These are phyloP conservation scores for Spodoptera picta DNA, from an alignment of 2,888 invertebrate genomes.

Conservation along the genomic window DNA sequence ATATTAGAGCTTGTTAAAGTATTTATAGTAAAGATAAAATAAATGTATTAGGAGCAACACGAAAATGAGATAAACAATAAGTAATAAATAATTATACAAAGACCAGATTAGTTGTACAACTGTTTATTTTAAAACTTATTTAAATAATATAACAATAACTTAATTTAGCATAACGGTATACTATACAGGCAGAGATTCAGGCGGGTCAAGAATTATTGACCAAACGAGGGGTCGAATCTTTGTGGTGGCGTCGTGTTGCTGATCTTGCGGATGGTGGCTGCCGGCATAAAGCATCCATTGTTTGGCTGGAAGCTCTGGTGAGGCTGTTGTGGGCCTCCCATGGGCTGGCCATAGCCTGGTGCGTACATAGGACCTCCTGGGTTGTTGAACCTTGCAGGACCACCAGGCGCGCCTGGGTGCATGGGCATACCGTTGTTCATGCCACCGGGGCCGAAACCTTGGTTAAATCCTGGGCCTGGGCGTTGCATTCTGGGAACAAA, in stretches of 20 bases:
- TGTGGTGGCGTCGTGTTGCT: conserved; percentile 67
- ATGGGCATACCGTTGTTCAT: conserved; percentile 56
- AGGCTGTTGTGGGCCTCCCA: conserved; percentile 51
- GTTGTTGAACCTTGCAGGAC: conserved; percentile 39
- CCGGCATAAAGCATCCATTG: conserved; percentile 72
- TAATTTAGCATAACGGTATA: conserved; percentile 36
- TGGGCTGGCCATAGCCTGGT: conserved; percentile 65
- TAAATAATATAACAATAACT: conserved; percentile 41
- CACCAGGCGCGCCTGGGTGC: conserved; percentile 55
- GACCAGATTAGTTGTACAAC: conserved; percentile 23
- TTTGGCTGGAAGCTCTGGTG: conserved; percentile 58
- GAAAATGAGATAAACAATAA: too few species aligned
- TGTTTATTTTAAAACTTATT: conserved; percentile 37
- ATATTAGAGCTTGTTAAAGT: too few species aligned
- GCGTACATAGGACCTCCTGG: conserved; percentile 57
- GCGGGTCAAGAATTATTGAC: conserved; percentile 43
- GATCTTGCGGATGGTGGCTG: conserved; percentile 69
- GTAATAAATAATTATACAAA: too few species aligned
- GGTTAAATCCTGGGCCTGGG: conserved; percentile 68
- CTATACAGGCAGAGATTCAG: conserved; percentile 54
- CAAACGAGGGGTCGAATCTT: conserved; percentile 60
- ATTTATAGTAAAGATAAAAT: too few species aligned
- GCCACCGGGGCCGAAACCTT: conserved; percentile 53
- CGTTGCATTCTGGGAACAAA: conserved; percentile 76
- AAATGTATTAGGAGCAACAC: too few species aligned